phyloP scores from a whole-genome alignment of 2,888 invertebrate genomes.

The Crepidodera aurea region DNA sequence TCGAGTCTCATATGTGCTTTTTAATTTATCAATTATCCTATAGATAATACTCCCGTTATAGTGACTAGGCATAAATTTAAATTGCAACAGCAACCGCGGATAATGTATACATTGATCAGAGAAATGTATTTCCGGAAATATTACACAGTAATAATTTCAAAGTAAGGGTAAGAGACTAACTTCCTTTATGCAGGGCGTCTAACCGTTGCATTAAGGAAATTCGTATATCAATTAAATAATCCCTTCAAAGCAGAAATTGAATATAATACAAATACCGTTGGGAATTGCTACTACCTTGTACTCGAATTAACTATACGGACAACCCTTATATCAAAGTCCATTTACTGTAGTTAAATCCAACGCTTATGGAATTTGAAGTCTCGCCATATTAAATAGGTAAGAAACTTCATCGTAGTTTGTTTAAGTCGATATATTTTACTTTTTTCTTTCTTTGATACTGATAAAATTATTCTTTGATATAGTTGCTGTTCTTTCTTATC shows the following conservation, averaged over 20 bases:
- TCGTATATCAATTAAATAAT: conserved; percentile 62
- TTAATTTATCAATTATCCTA: background rate
- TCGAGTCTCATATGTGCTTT: background rate
- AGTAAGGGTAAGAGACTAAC: conserved; percentile 58
- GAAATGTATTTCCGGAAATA: conserved; percentile 54
- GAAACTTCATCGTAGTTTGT: no score
- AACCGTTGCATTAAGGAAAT: conserved; percentile 62
- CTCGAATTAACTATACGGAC: background rate
- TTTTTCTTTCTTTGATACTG: no score
- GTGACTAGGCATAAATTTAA: conserved; percentile 17
- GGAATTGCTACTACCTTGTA: conserved; percentile 48
- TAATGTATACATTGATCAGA: conserved; percentile 50
- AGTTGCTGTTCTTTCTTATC: no score
- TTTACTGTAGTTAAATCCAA: background rate
- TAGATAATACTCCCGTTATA: conserved; percentile 1
- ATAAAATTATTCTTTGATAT: no score
- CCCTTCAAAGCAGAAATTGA: conserved; percentile 62
- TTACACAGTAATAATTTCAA: conserved; percentile 60
- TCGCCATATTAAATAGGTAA: background rate
- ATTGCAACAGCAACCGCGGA: conserved; percentile 28
- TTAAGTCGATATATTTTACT: no score
- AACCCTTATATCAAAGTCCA: conserved; percentile 8
- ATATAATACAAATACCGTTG: conserved; percentile 60
- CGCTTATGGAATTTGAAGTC: background rate
- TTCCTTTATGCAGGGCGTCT: conserved; percentile 59